Percentiles rank a stretch among this genome's conserved stretches.
Evolutionary conservation across 2,797 vertebrate genomes (phyloP).

Genomic region (Neopelma chrysocephalum): DNA sequence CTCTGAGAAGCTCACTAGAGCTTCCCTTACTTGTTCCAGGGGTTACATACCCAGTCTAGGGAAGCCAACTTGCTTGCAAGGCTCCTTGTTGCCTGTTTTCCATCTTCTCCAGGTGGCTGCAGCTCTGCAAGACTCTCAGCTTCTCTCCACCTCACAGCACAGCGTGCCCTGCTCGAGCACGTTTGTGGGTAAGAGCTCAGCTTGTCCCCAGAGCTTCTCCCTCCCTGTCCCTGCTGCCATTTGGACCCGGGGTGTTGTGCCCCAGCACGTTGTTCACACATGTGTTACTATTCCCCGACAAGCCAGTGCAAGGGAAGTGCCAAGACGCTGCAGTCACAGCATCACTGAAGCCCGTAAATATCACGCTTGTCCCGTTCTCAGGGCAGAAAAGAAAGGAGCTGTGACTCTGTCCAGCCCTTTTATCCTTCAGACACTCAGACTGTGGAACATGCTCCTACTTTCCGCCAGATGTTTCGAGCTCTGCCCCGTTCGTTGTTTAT

Average conservation of each 20-base stretch:
- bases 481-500: constrained; percentile 42
- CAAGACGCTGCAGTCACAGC: constrained; percentile 38
- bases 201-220: not conserved
- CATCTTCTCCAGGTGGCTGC: constrained; percentile 23
- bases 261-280: constrained; percentile 30
- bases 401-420: constrained; percentile 9
- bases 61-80: not conserved
- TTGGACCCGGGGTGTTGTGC: not conserved
- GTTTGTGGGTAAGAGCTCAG: not conserved
- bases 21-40: accelerated
- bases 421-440: constrained; percentile 37
- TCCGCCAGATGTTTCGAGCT: constrained; percentile 31
- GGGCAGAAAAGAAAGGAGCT: not conserved
- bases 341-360: not conserved
- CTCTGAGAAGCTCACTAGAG: not conserved
- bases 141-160: not conserved
- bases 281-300: not conserved
- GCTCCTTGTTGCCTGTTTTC: not conserved
- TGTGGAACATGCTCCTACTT: constrained; percentile 25
- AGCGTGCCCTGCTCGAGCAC: not conserved
- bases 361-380: not conserved
- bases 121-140: not conserved
- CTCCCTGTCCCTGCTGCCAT: not conserved
- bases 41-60: not conserved
- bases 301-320: not conserved